A percentile compares a stretch with the other conserved stretches of the same genome.
Conservation (phyloP, 2,113 vertebrate genomes). For the Felis catus region DNA sequence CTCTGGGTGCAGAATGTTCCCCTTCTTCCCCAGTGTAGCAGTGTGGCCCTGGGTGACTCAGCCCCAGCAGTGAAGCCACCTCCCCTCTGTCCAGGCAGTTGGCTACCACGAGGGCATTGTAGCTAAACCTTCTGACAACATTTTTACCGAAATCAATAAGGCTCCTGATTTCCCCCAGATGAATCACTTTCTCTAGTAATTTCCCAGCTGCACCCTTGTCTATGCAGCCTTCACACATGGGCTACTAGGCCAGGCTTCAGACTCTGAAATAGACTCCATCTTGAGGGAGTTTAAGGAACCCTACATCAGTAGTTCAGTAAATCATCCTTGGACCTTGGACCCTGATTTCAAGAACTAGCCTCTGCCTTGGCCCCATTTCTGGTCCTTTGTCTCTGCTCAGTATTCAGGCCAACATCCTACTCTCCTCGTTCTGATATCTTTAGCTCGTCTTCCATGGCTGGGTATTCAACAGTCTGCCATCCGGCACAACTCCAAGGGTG, state of each 20-base stretch:
- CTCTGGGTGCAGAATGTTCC: not conserved
- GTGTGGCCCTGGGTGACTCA: not conserved
- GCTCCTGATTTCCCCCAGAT: not conserved
- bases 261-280: not conserved
- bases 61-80: not conserved
- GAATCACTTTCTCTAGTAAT: not conserved
- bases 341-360: not conserved
- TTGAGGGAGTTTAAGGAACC: not conserved
- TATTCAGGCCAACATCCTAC: rapidly evolving
- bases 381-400: not conserved
- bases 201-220: not conserved
- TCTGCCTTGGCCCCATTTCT: not conserved
- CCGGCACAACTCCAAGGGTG: not conserved
- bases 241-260: not conserved
- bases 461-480: too few relatives aligned
- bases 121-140: not conserved
- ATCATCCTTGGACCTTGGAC: not conserved
- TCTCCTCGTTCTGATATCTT: not conserved
- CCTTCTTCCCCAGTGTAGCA: rapidly evolving
- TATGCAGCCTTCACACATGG: not conserved
- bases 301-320: too few relatives aligned
- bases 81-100: not conserved
- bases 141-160: not conserved
- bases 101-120: rapidly evolving
- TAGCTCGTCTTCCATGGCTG: not conserved